Percentiles rank a stretch among this genome's conserved stretches.
Evolutionary conservation across 2,113 vertebrate species (phyloP).

Genomic region (Pterophyllum scalare): DNA sequence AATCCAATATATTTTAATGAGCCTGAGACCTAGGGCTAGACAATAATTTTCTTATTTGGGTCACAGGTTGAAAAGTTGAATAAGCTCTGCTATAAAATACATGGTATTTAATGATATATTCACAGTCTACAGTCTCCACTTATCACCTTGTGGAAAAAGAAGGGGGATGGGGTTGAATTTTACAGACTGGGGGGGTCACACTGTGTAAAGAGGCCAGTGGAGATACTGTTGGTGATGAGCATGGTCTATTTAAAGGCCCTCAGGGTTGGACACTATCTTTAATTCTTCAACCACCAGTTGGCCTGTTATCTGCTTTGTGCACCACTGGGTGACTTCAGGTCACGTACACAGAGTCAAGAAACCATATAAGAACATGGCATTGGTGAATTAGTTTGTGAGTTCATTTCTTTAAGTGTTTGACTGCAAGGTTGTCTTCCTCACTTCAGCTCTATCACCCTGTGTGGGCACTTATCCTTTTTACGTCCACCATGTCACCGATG

Average conservation of each 20-base stretch:
- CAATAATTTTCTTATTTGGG: conserved; percentile 60
- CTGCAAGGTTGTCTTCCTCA: not conserved
- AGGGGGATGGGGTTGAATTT: conserved; percentile 16
- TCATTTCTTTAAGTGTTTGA: not conserved
- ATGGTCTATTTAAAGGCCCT: conserved; percentile 61
- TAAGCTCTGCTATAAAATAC: conserved; percentile 48
- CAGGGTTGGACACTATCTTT: conserved; percentile 55
- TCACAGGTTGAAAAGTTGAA: conserved; percentile 56
- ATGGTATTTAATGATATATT: conserved; percentile 44
- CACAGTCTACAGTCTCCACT: conserved; percentile 18
- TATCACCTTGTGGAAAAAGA: conserved; percentile 40
- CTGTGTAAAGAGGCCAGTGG: conserved; percentile 47
- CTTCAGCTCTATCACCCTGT: not conserved
- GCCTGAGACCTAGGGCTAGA: conserved; percentile 59
- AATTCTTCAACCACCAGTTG: conserved; percentile 34
- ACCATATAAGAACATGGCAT: conserved; percentile 1
- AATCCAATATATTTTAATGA: conserved; percentile 72
- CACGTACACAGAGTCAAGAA: conserved; percentile 22
- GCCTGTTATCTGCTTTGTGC: conserved; percentile 48
- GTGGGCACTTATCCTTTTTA: not conserved
- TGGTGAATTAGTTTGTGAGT: conserved; percentile 10
- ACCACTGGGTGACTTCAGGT: conserved; percentile 16
- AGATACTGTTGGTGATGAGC: conserved; percentile 59
- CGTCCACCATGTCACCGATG: not conserved
- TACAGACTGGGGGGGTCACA: conserved; percentile 39